Base-by-base conservation (phyloP, 2,797 vertebrate genomes). In the Acanthurus leucopareius region DNA sequence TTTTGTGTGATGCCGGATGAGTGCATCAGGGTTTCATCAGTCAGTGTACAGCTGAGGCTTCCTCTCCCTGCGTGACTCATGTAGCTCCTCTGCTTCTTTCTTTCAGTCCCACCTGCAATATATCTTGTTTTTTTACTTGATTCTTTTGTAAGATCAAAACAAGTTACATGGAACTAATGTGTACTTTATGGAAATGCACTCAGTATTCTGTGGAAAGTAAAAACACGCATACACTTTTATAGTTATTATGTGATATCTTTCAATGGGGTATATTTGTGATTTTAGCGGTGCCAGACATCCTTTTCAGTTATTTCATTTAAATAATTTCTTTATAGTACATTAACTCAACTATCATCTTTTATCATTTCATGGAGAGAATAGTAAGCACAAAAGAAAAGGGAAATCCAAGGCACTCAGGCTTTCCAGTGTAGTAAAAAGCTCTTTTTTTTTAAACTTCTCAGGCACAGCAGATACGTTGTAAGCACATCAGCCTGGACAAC, bases 241-340 rank as follows among this genome's bases (percentile, higher is more conserved):
- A 48, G 49, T 44, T 57, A 10, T 17, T 28, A 7, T 10, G 52
- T 49, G 47, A 40, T 67, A 59, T 66, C 13, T 25, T 48, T 52
- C 15, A 25, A 20, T 8, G 16, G 8, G 59, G 10, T 20, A 22
- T 45, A 15, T 67, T 9, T 47, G 22, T 7, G 9, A 38, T 42
- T 67, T 63, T 32, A 40, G 4, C 28, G 28, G 40, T 40, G 40
- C 40, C 40, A 40, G 44, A 20, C 53, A 44, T 69, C 44, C 10
- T 35, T n/a, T 82, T 25, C 28, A 61, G 4, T 53, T 40, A 69
- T 70, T 44, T 22, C 0, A 44, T 77, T 56, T 73, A 49, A 69
- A 86, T 67, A 16, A 75, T 83, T 75, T 73, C 64, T 65, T 69
- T 75, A 22, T 17, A 73, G 40, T 28, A 32, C 66, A 51, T 66